These are phyloP conservation scores for Yponomeuta evonymella DNA, from an alignment of 2,888 invertebrate species.

Conservation along the genomic window DNA sequence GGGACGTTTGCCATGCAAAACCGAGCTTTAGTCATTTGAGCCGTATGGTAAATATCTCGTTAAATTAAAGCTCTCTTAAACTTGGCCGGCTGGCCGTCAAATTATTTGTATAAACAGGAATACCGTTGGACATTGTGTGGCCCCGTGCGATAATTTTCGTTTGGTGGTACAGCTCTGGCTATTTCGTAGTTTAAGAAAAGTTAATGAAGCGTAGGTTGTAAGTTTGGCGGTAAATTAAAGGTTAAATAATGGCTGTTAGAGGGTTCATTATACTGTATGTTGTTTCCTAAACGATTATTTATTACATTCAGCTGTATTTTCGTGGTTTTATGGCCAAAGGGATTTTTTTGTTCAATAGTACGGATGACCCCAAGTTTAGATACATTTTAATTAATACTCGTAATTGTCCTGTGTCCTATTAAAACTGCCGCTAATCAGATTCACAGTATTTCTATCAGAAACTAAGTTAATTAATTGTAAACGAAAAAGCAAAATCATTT, in stretches of 20 bases:
- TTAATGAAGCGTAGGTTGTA: neutral
- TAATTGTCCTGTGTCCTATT: too few species aligned
- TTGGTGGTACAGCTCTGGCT: neutral
- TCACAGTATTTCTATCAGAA: too few species aligned
- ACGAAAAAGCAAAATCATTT: too few species aligned
- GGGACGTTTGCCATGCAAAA: neutral
- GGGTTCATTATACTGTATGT: neutral
- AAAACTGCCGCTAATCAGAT: too few species aligned
- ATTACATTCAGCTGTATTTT: too few species aligned
- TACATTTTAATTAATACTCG: too few species aligned
- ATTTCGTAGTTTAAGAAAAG: neutral
- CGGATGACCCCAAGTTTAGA: too few species aligned
- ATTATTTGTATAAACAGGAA: slow-evolving; percentile 2
- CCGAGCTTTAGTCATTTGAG: neutral
- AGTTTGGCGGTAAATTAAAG: neutral
- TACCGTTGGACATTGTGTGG: neutral
- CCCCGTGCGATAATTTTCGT: neutral
- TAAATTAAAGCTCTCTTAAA: slow-evolving; percentile 1
- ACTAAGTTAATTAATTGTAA: too few species aligned
- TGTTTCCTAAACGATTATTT: neutral
- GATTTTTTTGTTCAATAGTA: too few species aligned
- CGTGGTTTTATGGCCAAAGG: too few species aligned
- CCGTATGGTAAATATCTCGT: neutral
- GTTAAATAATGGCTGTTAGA: neutral
- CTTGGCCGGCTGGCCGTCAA: neutral